Conservation (phyloP, 2,113 vertebrate species). For the Sinocyclocheilus grahami region DNA sequence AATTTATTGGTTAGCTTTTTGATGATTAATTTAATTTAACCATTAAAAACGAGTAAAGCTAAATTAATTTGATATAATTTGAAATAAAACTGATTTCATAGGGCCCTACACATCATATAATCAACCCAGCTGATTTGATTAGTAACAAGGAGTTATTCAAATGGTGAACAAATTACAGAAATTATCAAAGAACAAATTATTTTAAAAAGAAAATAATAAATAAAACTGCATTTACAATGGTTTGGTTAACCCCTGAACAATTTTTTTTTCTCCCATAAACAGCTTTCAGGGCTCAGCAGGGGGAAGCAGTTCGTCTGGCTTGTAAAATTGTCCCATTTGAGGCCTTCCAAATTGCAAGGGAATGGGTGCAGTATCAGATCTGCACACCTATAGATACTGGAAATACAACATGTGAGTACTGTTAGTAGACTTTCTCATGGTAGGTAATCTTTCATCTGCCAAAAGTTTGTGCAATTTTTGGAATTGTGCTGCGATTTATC, state of each 20-base stretch:
- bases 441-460: not conserved
- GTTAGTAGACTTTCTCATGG: not conserved
- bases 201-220: too few species aligned
- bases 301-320: slow-evolving; percentile 84
- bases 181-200: not conserved
- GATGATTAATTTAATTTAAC: too few species aligned
- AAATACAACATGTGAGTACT: slow-evolving; percentile 78
- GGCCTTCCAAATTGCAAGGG: slow-evolving; percentile 88
- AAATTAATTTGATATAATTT: too few species aligned
- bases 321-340: slow-evolving; percentile 88
- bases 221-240: too few species aligned
- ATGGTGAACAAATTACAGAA: too few species aligned
- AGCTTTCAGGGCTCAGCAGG: slow-evolving; percentile 91
- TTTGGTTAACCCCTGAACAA: not conserved
- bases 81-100: too few species aligned
- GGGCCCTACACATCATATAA: too few species aligned
- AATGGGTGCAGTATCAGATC: slow-evolving; percentile 89
- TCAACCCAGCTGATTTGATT: too few species aligned
- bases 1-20: too few species aligned
- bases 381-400: slow-evolving; percentile 80
- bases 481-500: not conserved
- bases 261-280: not conserved
- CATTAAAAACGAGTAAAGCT: too few species aligned
- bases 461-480: not conserved
- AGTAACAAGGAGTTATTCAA: too few species aligned